A percentile compares a stretch with the other conserved stretches of the same genome.
Conservation (phyloP, 2,113 vertebrate species). For the Channa maculata region DNA sequence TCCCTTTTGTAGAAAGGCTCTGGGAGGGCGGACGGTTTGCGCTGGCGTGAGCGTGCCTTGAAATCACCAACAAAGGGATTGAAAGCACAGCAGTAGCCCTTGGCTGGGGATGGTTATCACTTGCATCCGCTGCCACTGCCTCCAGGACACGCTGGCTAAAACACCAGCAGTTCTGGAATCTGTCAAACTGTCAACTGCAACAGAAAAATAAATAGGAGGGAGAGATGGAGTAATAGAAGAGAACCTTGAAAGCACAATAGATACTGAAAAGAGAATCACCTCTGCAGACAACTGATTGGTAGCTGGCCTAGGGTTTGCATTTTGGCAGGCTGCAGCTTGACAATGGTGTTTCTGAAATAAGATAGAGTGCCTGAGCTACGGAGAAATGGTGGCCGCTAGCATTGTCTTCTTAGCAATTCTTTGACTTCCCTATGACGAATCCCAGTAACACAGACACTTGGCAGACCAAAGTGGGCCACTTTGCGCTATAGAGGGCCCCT, state of each 20-base stretch:
- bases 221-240: conserved; percentile 46
- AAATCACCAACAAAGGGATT: conserved; percentile 64
- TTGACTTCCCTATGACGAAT: conserved; percentile 82
- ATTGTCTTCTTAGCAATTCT: conserved; percentile 78
- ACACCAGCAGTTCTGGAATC: conserved; percentile 63
- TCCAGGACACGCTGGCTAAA: conserved; percentile 64
- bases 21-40: conserved; percentile 47
- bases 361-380: conserved; percentile 65
- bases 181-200: conserved; percentile 53
- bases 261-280: conserved; percentile 59
- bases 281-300: conserved; percentile 66
- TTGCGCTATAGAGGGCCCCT: conserved; percentile 62
- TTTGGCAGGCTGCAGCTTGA: conserved; percentile 65
- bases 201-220: conserved; percentile 45
- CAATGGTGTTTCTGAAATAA: conserved; percentile 74
- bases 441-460: conserved; percentile 78
- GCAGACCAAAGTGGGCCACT: conserved; percentile 75
- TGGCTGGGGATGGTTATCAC: conserved; percentile 75
- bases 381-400: conserved; percentile 71
- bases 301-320: conserved; percentile 37
- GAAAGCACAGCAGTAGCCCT: conserved; percentile 56
- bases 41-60: conserved; percentile 61
- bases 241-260: conserved; percentile 59
- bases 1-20: conserved; percentile 55
- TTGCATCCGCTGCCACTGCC: conserved; percentile 58